These are phyloP conservation scores for Narcine bancroftii DNA, from an alignment of 2,113 vertebrate genomes.

Conservation along the genomic window DNA sequence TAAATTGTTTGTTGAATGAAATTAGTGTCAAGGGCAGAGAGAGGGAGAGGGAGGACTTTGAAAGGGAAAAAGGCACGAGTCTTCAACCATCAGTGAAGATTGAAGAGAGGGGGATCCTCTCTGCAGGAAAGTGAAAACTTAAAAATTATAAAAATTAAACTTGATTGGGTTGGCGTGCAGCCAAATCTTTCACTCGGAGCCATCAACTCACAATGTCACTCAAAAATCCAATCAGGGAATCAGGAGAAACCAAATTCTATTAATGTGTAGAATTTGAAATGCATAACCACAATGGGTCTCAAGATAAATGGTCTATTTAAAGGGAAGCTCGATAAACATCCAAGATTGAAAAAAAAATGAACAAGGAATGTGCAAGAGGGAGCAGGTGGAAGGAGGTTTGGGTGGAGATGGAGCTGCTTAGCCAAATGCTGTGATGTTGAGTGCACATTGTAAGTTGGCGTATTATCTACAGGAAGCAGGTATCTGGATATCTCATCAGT, in stretches of 20 bases:
- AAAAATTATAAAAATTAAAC: neutral
- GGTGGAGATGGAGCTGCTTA: too few relatives aligned
- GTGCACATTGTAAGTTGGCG: neutral
- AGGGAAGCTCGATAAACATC: neutral
- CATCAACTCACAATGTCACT: neutral
- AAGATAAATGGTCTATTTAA: neutral
- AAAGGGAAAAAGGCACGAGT: neutral
- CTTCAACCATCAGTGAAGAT: neutral
- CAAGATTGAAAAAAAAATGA: neutral
- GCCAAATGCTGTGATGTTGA: neutral
- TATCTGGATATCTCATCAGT: neutral
- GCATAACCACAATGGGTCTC: neutral
- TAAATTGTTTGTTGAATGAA: conserved; percentile 3
- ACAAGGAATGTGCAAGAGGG: neutral
- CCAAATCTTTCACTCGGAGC: neutral
- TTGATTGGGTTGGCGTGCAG: neutral
- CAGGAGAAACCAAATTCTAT: neutral
- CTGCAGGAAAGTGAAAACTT: neutral
- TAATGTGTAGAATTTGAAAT: neutral
- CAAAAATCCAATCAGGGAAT: neutral
- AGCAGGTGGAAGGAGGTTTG: too few relatives aligned
- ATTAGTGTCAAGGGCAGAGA: neutral
- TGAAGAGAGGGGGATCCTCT: neutral
- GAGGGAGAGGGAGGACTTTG: neutral
- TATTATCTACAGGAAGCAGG: neutral